These are phyloP conservation scores for Hemibates koningsi DNA, from an alignment of 2,113 vertebrate genomes.

Conservation along the genomic window DNA sequence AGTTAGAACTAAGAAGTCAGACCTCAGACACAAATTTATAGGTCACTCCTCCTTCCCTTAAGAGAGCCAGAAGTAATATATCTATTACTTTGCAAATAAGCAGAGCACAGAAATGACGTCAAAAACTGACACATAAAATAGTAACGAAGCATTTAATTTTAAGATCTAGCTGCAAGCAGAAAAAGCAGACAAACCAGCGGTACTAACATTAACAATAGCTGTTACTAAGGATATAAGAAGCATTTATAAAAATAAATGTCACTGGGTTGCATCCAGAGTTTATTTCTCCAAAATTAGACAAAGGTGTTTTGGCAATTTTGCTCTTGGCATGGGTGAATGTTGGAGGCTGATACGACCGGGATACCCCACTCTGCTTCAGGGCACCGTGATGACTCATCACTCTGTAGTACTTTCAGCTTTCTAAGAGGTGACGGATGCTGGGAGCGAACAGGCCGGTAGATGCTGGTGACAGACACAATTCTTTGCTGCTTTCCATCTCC, in stretches of 20 bases:
- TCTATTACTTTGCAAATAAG: not conserved
- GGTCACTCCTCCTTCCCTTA: not conserved
- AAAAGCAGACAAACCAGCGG: not conserved
- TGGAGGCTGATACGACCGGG: not conserved
- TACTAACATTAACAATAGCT: not conserved
- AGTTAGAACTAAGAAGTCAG: not conserved
- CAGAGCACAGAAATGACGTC: not conserved
- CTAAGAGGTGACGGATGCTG: not conserved
- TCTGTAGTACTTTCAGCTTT: not conserved
- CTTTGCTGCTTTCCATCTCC: not conserved
- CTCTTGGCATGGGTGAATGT: not conserved
- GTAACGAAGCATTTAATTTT: not conserved
- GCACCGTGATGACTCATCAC: slow-evolving; percentile 44
- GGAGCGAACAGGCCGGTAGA: not conserved
- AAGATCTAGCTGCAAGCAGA: not conserved
- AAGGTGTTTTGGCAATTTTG: not conserved
- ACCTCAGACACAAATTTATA: not conserved
- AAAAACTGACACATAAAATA: not conserved
- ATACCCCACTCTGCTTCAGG: slow-evolving; percentile 4
- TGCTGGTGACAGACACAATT: slow-evolving; percentile 32
- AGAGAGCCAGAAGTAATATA: not conserved
- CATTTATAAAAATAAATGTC: not conserved
- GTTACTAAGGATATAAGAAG: not conserved
- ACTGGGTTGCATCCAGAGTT: not conserved
- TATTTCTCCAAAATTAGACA: not conserved